Evolutionary conservation across 92 coral and sea anemone species (phyloP).

Genomic region (Phymanthus crucifer): DNA sequence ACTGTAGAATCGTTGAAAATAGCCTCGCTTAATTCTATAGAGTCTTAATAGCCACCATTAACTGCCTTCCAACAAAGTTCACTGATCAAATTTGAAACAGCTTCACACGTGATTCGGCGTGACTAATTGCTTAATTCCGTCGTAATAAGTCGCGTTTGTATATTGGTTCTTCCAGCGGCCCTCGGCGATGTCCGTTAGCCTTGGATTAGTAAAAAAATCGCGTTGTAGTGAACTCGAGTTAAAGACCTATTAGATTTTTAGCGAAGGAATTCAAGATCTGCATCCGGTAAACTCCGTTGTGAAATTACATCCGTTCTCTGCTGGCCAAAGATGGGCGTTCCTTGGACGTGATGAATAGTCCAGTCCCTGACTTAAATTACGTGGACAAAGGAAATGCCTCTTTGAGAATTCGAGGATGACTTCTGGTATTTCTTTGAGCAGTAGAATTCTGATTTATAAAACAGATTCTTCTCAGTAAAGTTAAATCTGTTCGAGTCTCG

Average conservation of each 20-base stretch:
- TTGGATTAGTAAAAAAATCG: not conserved
- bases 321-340: slow-evolving; percentile 39
- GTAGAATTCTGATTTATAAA: not conserved
- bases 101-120: slow-evolving; percentile 7
- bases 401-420: not conserved
- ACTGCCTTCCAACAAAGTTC: not conserved
- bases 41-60: slow-evolving; percentile 9
- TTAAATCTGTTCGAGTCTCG: not conserved
- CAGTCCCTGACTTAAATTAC: slow-evolving; percentile 12
- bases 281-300: slow-evolving; percentile 39
- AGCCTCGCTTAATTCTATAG: not conserved
- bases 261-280: slow-evolving; percentile 36
- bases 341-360: slow-evolving; percentile 29
- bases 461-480: too few relatives aligned
- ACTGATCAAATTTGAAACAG: slow-evolving; percentile 10
- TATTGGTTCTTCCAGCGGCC: not conserved
- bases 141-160: not conserved
- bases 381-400: slow-evolving; percentile 16
- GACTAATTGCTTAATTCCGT: slow-evolving; percentile 15
- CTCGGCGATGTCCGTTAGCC: not conserved
- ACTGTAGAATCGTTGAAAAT: not conserved
- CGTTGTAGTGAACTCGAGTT: not conserved
- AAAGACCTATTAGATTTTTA: slow-evolving; percentile 15
- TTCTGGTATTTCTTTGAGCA: not conserved
- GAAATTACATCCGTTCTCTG: slow-evolving; percentile 42